Percentiles rank a stretch among this genome's conserved stretches.
Evolutionary conservation across 2,113 vertebrate genomes (phyloP).

Genomic region (Cathartes aura): DNA sequence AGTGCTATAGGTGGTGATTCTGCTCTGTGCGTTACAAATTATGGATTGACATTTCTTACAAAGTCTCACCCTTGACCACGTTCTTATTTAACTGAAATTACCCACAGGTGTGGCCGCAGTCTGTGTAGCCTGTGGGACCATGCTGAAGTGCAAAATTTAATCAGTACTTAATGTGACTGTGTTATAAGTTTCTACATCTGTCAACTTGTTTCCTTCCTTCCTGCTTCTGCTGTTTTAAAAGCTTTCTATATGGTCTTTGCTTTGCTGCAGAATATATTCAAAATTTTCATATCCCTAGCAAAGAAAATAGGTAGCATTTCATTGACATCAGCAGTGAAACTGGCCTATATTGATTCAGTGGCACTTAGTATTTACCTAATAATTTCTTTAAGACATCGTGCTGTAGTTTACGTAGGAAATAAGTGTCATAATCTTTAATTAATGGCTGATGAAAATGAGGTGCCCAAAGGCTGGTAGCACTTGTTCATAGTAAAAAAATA

Average conservation of each 20-base stretch:
- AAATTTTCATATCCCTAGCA: background rate
- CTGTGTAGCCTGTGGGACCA: background rate
- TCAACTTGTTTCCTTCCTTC: background rate
- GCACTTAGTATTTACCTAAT: background rate
- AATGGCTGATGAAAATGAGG: background rate
- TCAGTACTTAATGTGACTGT: background rate
- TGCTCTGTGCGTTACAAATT: background rate
- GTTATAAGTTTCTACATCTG: background rate
- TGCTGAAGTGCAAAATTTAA: background rate
- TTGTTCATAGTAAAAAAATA: background rate
- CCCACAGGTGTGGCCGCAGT: background rate
- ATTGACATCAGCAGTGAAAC: background rate
- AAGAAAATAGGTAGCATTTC: background rate
- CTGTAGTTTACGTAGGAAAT: background rate
- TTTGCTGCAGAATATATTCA: background rate
- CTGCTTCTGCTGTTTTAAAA: background rate
- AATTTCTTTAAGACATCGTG: background rate
- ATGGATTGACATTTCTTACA: background rate
- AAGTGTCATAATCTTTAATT: background rate
- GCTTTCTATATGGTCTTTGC: background rate
- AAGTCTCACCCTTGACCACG: background rate
- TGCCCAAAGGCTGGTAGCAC: background rate
- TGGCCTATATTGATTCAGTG: background rate
- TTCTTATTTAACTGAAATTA: slow-evolving; percentile 21
- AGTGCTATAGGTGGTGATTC: background rate